Evolutionary conservation across 1,140 invertebrate genomes (phyloP).

Genomic region (Bilobella aurantiaca): DNA sequence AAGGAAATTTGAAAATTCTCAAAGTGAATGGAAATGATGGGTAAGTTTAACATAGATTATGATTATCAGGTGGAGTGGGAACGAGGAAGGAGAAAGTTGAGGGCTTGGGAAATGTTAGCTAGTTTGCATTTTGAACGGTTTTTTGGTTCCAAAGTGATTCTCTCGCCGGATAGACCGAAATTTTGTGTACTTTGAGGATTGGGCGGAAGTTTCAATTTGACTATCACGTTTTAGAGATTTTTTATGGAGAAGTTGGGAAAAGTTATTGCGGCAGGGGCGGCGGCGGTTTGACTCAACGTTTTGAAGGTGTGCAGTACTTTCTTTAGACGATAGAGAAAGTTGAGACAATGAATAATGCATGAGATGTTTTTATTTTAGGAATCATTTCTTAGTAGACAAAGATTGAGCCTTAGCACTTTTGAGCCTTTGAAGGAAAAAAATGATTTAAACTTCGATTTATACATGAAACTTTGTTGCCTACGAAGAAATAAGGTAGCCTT

Average conservation of each 20-base stretch:
- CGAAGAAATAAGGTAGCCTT: background rate
- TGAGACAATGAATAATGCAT: conserved; percentile 32
- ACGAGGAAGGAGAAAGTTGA: no score
- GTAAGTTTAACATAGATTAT: background rate
- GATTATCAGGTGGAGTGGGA: conserved; percentile 4
- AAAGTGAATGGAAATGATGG: background rate
- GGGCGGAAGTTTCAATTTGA: no score
- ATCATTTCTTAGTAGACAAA: conserved; percentile 25
- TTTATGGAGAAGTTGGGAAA: background rate
- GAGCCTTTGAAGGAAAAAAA: background rate
- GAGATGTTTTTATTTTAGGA: conserved; percentile 35
- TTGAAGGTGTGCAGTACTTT: background rate
- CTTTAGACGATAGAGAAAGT: background rate
- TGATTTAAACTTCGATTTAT: background rate
- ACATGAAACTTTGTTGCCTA: background rate
- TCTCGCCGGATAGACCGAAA: no score
- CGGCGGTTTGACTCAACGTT: background rate
- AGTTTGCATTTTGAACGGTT: conserved; percentile 6
- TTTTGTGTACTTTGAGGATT: no score
- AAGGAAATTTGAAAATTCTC: background rate
- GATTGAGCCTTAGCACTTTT: background rate
- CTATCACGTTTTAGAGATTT: background rate
- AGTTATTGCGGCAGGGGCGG: background rate
- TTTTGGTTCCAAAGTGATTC: background rate
- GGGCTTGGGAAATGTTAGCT: no score